phyloP scores from a whole-genome alignment of 2,797 vertebrate genomes.

The Euthynnus affinis region DNA sequence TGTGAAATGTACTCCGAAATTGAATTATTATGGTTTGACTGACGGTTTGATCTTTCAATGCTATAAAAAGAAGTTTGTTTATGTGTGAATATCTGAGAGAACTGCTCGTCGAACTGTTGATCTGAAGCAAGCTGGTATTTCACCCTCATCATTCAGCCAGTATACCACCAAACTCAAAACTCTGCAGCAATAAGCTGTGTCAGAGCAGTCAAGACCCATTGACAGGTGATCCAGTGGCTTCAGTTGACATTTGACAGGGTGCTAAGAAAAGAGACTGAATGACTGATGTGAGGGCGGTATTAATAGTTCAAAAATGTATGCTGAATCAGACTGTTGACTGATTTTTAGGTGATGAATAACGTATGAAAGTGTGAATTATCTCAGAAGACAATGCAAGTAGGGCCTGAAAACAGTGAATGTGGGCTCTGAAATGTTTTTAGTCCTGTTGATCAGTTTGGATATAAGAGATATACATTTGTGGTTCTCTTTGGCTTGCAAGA shows the following conservation, averaged over 20 bases:
- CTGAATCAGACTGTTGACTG: too few species aligned
- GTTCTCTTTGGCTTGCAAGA: not conserved
- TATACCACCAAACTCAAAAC: too few species aligned
- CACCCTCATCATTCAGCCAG: not conserved
- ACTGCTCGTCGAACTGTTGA: not conserved
- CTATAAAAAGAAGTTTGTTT: not conserved
- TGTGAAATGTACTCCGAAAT: not conserved
- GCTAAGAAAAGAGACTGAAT: not conserved
- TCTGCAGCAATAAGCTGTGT: not conserved
- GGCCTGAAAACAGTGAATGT: not conserved
- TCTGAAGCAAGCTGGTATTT: not conserved
- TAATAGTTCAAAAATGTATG: too few species aligned
- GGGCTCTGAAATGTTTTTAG: not conserved
- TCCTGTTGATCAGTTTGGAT: not conserved
- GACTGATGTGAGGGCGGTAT: not conserved
- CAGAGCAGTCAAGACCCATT: conserved; percentile 6
- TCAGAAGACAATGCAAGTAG: too few species aligned
- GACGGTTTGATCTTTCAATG: not conserved
- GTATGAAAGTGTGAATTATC: too few species aligned
- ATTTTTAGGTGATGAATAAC: too few species aligned
- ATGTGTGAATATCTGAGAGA: conserved; percentile 4
- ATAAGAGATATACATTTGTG: not conserved
- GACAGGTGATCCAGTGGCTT: conserved; percentile 7
- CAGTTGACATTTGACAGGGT: not conserved
- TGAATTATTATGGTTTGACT: not conserved